Percentiles rank a stretch among this genome's conserved stretches.
These are phyloP conservation scores for Eupithecia inturbata DNA, from an alignment of 2,888 invertebrate species.

Conservation along the genomic window DNA sequence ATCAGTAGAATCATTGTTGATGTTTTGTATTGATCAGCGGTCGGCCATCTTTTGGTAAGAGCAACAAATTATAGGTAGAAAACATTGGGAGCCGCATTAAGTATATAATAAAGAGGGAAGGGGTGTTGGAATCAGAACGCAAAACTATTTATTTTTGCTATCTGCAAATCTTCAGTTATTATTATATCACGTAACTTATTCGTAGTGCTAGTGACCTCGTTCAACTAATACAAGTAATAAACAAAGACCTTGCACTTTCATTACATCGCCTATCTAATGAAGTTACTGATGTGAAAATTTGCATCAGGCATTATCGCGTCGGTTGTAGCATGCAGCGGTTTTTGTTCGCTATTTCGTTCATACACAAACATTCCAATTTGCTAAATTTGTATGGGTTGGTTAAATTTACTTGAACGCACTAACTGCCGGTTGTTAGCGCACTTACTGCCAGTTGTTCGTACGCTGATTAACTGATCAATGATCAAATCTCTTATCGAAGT, in stretches of 20 bases:
- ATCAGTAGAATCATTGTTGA: background rate
- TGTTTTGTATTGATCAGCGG: background rate
- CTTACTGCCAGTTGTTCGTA: background rate
- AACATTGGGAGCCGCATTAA: background rate
- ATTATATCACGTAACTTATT: background rate
- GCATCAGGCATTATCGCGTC: background rate
- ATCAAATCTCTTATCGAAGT: background rate
- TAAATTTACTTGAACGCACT: background rate
- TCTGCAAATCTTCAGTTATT: background rate
- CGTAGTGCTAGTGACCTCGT: slow-evolving; percentile 42
- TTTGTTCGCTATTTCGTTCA: background rate
- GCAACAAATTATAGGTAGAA: background rate
- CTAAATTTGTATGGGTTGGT: background rate
- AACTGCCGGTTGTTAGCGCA: background rate
- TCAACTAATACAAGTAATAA: slow-evolving; percentile 38
- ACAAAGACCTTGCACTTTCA: slow-evolving; percentile 45
- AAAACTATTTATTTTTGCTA: background rate
- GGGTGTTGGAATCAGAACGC: background rate
- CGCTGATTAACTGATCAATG: background rate
- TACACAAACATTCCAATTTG: background rate
- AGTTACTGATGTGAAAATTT: slow-evolving; percentile 20
- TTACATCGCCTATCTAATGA: slow-evolving; percentile 37
- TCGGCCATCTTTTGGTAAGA: background rate
- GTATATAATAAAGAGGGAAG: background rate
- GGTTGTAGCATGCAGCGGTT: background rate